Percentiles rank a stretch among this genome's conserved stretches.
These are phyloP conservation scores for Gymnoscopelus microlampas DNA, from an alignment of 2,797 vertebrate species.

Conservation along the genomic window DNA sequence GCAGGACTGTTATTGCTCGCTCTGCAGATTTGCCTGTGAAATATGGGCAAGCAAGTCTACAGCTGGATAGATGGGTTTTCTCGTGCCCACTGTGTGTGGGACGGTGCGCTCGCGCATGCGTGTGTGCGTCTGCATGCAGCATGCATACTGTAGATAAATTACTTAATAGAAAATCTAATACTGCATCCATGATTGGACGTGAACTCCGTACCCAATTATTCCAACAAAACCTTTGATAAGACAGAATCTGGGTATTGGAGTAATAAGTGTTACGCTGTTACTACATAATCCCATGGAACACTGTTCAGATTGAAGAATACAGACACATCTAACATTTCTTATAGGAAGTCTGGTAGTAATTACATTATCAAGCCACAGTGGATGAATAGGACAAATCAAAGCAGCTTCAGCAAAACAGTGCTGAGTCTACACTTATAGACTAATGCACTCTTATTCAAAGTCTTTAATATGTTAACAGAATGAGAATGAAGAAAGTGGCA, in stretches of 20 bases:
- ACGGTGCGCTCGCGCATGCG: conserved; percentile 26
- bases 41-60: conserved; percentile 66
- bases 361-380: conserved; percentile 8
- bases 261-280: conserved; percentile 4
- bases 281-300: background rate
- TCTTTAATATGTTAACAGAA: too few relatives aligned
- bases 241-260: background rate
- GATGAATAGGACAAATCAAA: background rate
- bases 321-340: background rate
- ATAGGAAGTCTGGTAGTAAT: conserved; percentile 7
- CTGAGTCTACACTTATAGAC: too few relatives aligned
- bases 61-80: conserved; percentile 32
- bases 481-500: too few relatives aligned
- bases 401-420: too few relatives aligned
- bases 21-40: conserved; percentile 77
- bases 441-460: too few relatives aligned
- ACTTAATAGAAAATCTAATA: conserved; percentile 58
- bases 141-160: conserved; percentile 31
- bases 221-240: conserved; percentile 10
- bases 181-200: conserved; percentile 23
- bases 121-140: conserved; percentile 1
- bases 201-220: conserved; percentile 13
- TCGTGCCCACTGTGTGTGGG: conserved; percentile 15
- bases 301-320: conserved; percentile 2
- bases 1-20: conserved; percentile 69